Evolutionary conservation across 2,888 invertebrate genomes (phyloP).

Genomic region (Pinctada fucata): DNA sequence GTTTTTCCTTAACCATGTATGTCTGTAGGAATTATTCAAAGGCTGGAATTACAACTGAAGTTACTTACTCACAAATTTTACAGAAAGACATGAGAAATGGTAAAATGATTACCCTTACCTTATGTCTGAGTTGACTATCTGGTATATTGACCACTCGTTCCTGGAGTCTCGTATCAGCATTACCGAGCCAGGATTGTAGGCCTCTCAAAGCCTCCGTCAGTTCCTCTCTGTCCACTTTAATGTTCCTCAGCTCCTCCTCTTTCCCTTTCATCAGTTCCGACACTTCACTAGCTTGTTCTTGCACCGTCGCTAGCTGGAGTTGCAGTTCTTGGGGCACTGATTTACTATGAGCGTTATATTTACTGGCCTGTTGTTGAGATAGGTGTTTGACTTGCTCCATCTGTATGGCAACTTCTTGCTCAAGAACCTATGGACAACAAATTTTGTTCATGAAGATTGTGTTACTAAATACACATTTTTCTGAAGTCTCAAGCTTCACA

Average conservation of each 20-base stretch:
- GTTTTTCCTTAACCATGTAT: no score
- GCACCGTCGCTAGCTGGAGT: constrained; percentile 55
- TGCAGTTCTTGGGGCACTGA: constrained; percentile 60
- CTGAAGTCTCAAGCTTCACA: no score
- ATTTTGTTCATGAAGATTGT: no score
- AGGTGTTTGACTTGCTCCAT: constrained; percentile 63
- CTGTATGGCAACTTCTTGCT: constrained; percentile 63
- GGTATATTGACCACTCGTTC: constrained; percentile 60
- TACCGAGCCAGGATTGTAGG: constrained; percentile 62
- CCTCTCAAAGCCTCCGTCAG: constrained; percentile 51
- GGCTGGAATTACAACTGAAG: no score
- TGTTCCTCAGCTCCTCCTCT: constrained; percentile 61
- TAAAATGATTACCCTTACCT: constrained; percentile 51
- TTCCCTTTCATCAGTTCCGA: constrained; percentile 55
- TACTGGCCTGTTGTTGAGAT: constrained; percentile 57
- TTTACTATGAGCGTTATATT: constrained; percentile 58
- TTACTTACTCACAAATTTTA: no score
- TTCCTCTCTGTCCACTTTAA: constrained; percentile 60
- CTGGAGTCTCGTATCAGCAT: constrained; percentile 59
- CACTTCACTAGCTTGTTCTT: constrained; percentile 55
- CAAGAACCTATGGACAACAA: constrained; percentile 49
- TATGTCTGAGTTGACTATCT: constrained; percentile 59
- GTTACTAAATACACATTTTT: no score
- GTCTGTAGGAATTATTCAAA: no score
- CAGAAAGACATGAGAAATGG: no score